These are phyloP conservation scores for Pelobates fuscus DNA, from an alignment of 2,113 vertebrate species.

Conservation along the genomic window DNA sequence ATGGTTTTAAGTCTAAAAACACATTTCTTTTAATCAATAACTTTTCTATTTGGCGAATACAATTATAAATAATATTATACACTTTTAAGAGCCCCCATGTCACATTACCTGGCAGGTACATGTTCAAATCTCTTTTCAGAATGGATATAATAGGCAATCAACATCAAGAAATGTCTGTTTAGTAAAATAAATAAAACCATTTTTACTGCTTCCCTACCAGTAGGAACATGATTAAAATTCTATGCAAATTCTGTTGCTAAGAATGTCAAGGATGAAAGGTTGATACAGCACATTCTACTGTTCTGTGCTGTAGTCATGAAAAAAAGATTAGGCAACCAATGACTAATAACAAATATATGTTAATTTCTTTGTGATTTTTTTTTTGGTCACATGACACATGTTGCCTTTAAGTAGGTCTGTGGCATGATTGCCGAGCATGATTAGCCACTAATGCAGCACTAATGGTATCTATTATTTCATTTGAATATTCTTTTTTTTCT, in stretches of 20 bases:
- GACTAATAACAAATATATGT: constrained; percentile 29
- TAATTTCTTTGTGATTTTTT: constrained; percentile 22
- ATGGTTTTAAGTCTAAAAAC: no score
- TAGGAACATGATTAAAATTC: constrained; percentile 19
- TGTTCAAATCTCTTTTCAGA: background rate
- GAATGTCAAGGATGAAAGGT: constrained; percentile 37
- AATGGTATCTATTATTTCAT: constrained; percentile 42
- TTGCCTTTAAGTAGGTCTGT: constrained; percentile 29
- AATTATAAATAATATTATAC: no score
- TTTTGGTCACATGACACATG: constrained; percentile 25
- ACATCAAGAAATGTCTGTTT: background rate
- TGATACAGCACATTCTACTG: constrained; percentile 6
- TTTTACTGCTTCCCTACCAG: background rate
- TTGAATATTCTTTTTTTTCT: constrained; percentile 43
- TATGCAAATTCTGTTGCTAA: constrained; percentile 28
- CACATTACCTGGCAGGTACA: no score
- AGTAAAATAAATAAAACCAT: background rate
- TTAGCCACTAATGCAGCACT: constrained; percentile 34
- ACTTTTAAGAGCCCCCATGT: no score
- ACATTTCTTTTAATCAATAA: no score
- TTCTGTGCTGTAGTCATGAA: constrained; percentile 9
- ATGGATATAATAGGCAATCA: background rate
- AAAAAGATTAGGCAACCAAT: constrained; percentile 38
- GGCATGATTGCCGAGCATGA: constrained; percentile 10
- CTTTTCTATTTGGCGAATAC: no score